phyloP scores from a whole-genome alignment of 1,140 invertebrate species.

The Dryas iulia region DNA sequence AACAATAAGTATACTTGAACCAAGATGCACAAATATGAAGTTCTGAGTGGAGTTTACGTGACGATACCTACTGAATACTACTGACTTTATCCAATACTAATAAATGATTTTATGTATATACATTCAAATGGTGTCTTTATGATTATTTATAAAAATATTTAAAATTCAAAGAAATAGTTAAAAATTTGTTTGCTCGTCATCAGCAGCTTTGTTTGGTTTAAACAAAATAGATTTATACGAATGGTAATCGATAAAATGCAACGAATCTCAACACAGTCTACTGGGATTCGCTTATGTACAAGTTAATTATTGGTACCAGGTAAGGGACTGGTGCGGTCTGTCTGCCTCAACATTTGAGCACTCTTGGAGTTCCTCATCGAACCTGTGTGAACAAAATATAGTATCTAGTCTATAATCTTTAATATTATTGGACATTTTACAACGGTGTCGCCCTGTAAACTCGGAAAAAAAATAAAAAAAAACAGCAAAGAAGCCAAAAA shows the following conservation, averaged over 20 bases:
- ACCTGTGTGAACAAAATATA: conserved; percentile 77
- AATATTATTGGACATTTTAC: conserved; percentile 6
- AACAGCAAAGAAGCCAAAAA: conserved; percentile 36
- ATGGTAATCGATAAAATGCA: conserved; percentile 41
- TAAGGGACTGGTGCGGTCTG: conserved; percentile 79
- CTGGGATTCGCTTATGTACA: conserved; percentile 64
- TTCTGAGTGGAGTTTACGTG: conserved; percentile 35
- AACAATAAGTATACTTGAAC: conserved; percentile 18
- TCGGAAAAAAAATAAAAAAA: conserved; percentile 23
- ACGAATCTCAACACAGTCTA: conserved; percentile 53
- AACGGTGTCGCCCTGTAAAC: conserved; percentile 39
- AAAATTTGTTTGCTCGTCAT: conserved; percentile 46
- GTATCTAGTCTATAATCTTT: conserved; percentile 53
- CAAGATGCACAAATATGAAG: conserved; percentile 38
- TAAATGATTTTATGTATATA: conserved; percentile 9
- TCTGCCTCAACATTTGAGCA: conserved; percentile 80
- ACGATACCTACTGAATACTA: conserved; percentile 33
- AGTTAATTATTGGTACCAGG: conserved; percentile 73
- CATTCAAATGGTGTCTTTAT: conserved; percentile 21
- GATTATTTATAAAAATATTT: conserved; percentile 17
- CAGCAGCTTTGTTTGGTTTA: conserved; percentile 43
- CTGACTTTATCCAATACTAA: conserved; percentile 9
- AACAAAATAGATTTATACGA: conserved; percentile 25
- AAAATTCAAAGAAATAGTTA: conserved; percentile 11
- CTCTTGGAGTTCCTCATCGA: conserved; percentile 80